Conservation (phyloP, 1,140 invertebrate genomes). For the Scylla paramamosain region DNA sequence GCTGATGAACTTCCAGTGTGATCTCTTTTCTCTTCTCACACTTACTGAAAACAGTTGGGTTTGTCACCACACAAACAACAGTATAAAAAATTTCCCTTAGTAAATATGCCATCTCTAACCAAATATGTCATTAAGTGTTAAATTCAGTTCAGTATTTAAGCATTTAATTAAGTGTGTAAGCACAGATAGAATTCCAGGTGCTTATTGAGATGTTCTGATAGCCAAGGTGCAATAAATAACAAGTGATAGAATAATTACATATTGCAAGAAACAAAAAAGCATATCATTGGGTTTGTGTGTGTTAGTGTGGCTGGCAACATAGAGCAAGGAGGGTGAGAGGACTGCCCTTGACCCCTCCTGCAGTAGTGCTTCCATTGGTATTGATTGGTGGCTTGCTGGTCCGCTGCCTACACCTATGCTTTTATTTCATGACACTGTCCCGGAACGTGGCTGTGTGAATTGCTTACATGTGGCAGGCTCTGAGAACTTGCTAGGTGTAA, state of each 20-base stretch:
- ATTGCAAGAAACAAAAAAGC: conserved; percentile 1
- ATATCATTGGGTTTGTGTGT: conserved; percentile 6
- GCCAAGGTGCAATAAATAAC: background rate
- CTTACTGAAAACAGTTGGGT: no score
- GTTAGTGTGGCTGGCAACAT: conserved; percentile 20
- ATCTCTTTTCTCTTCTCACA: no score
- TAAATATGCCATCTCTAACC: background rate
- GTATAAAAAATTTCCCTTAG: background rate
- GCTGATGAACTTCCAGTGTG: no score
- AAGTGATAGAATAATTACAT: background rate
- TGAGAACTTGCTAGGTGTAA: background rate
- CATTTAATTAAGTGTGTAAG: no score
- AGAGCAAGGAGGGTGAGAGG: background rate
- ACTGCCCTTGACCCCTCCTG: background rate
- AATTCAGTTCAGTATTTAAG: no score
- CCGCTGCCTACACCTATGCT: background rate
- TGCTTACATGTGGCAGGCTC: background rate
- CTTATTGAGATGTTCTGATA: no score
- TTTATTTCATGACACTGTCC: conserved; percentile 2
- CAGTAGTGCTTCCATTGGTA: conserved; percentile 11
- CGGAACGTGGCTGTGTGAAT: background rate
- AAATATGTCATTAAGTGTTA: no score
- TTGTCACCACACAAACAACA: background rate
- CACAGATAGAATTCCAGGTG: no score
- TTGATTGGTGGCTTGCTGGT: conserved; percentile 20